phyloP scores from a whole-genome alignment of 2,888 invertebrate species.

The Thyatira batis region DNA sequence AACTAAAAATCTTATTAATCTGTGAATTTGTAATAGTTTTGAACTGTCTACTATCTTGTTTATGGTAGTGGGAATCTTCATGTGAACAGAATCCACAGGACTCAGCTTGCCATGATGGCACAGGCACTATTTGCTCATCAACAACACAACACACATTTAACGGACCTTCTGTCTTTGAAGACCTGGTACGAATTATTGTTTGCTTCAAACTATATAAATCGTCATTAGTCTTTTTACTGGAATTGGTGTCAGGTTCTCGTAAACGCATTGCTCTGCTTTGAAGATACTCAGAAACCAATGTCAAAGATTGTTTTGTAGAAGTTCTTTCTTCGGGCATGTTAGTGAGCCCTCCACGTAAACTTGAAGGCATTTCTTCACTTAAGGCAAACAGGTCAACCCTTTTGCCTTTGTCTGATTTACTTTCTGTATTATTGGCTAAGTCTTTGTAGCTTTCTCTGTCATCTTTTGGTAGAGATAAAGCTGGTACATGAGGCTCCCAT shows the following conservation, averaged over 20 bases:
- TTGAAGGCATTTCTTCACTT: constrained; percentile 74
- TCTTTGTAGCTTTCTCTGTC: constrained; percentile 50
- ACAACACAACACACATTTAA: constrained; percentile 63
- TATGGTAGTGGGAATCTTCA: constrained; percentile 18
- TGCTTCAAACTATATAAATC: constrained; percentile 64
- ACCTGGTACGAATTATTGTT: constrained; percentile 61
- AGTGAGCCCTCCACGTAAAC: constrained; percentile 52
- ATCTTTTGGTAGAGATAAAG: constrained; percentile 51
- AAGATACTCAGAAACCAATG: constrained; percentile 68
- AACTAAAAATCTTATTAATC: constrained; percentile 45
- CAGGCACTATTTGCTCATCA: constrained; percentile 64
- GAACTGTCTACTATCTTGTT: constrained; percentile 27
- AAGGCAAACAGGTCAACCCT: constrained; percentile 67
- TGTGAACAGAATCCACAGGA: constrained; percentile 42
- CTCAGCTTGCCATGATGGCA: constrained; percentile 65
- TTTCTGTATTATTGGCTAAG: constrained; percentile 38
- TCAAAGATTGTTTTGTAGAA: constrained; percentile 53
- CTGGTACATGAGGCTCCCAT: constrained; percentile 58
- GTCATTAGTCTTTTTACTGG: constrained; percentile 44
- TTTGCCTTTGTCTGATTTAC: constrained; percentile 52
- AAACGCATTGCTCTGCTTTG: constrained; percentile 65
- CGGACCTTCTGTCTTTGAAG: constrained; percentile 54
- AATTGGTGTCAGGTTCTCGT: constrained; percentile 44
- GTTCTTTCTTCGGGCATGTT: constrained; percentile 34
- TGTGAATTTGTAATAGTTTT: constrained; percentile 39